These are phyloP conservation scores for Digitonthophagus gazella DNA, from an alignment of 2,888 invertebrate genomes.

Conservation along the genomic window DNA sequence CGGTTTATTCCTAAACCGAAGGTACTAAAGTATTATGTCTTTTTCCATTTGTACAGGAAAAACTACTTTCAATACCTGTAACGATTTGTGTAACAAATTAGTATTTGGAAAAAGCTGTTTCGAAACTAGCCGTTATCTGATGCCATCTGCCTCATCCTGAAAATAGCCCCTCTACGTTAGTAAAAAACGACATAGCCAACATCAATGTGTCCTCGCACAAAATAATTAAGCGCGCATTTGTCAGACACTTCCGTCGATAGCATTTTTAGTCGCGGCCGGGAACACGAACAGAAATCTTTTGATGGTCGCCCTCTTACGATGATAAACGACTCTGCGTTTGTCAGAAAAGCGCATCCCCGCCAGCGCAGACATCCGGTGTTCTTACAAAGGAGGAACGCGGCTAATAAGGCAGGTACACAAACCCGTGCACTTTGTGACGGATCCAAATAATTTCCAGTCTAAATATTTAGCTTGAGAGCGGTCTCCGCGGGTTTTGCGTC, in stretches of 20 bases:
- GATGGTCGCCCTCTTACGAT: conserved; percentile 46
- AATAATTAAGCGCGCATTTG: conserved; percentile 53
- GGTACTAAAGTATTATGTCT: background rate
- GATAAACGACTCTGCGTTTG: conserved; percentile 49
- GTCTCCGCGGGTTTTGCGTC: conserved; percentile 5
- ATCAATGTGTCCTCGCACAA: conserved; percentile 49
- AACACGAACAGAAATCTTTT: conserved; percentile 45
- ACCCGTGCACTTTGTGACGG: conserved; percentile 33
- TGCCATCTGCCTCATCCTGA: conserved; percentile 3
- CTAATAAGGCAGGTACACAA: conserved; percentile 40
- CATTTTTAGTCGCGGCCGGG: conserved; percentile 45
- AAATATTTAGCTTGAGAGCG: conserved; percentile 38
- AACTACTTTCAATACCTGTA: too few relatives aligned
- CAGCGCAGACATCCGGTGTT: conserved; percentile 45
- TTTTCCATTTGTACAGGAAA: too few relatives aligned
- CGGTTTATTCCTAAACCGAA: background rate
- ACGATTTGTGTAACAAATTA: background rate
- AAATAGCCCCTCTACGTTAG: background rate
- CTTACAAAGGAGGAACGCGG: conserved; percentile 24
- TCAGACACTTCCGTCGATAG: conserved; percentile 50
- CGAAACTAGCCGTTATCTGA: background rate
- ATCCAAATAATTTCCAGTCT: conserved; percentile 41
- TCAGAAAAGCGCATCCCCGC: conserved; percentile 41
- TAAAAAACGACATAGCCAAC: conserved; percentile 30
- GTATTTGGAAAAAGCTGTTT: background rate